Base-by-base conservation (phyloP, 37 sponge, comb jelly and placozoan genomes). In the Lycopodina hypogea region DNA sequence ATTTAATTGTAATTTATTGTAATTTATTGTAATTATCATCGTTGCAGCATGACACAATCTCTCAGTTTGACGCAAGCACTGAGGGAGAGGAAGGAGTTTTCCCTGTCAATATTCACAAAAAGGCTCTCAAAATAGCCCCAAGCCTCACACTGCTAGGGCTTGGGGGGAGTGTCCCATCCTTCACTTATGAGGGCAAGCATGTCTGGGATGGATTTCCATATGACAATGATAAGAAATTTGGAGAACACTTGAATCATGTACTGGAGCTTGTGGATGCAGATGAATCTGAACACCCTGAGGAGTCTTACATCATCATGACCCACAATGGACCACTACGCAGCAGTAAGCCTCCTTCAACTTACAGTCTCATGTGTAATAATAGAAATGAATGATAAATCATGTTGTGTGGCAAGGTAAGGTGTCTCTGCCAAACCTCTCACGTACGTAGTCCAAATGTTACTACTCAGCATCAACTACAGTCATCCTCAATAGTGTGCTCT, bases 91-190 rank as follows among this genome's bases (percentile, higher is more conserved):
- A 69, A 22, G n/a, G 12, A 19, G 51, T 56, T 4, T 72, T 38
- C 39, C 84, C 94, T 7, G 64, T 51, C 51, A 95, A 92, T 77
- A 59, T 95, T n/a, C 94, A 95, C 86, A 69, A 67, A 63, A 71
- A 61, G 48, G 1, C 28, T n/a, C 42, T 92, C 35, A 23, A 52
- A 22, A 56, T 95, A 22, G 83, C 90, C 0, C 85, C 84, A 6
- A 39, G 72, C 22, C 75, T 95, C n/a, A 66, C 39, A 33, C 78
- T 95, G 19, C 65, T 81, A 56, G 96, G 96, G 17, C 69, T 87
- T 60, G 96, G 96, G 19, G 96, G 96, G 2, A 87, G 88, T 40
- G 57, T 95, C 18, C 96, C 96, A 23, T 90, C 76, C 24, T 92
- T 75, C 74, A 28, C 45, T 34, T 1, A 68, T 32, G 70, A 86